These are phyloP conservation scores for Knipowitschia caucasica DNA, from an alignment of 2,797 vertebrate genomes.

Conservation along the genomic window DNA sequence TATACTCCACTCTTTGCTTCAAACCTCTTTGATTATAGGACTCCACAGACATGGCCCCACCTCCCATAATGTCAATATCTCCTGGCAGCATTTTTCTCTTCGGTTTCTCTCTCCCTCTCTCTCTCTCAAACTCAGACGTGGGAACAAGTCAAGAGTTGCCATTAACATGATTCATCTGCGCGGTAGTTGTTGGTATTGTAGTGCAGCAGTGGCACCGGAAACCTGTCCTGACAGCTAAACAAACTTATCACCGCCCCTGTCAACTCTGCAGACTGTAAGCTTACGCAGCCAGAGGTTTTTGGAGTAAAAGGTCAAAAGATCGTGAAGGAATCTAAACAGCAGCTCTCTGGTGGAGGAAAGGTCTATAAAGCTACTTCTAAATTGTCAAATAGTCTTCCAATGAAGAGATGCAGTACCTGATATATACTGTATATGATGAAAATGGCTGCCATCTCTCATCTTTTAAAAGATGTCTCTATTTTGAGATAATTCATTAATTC, in stretches of 20 bases:
- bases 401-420: too few species aligned
- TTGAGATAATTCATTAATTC: too few species aligned
- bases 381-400: too few species aligned
- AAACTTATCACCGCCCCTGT: not conserved
- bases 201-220: not conserved
- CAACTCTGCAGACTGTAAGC: not conserved
- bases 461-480: too few species aligned
- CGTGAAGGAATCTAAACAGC: not conserved
- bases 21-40: not conserved
- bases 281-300: not conserved
- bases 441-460: too few species aligned
- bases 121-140: not conserved
- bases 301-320: not conserved
- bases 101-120: not conserved
- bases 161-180: slow-evolving; percentile 5
- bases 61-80: not conserved
- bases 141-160: not conserved
- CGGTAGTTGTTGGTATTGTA: not conserved
- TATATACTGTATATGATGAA: too few species aligned
- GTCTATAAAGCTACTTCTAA: too few species aligned
- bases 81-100: not conserved
- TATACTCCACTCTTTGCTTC: too few species aligned
- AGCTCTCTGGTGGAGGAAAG: not conserved
- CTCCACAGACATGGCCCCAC: not conserved
- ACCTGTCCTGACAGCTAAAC: not conserved